A percentile compares a stretch with the other conserved stretches of the same genome.
These are phyloP conservation scores for Serilophus lunatus DNA, from an alignment of 2,113 vertebrate genomes.

Conservation along the genomic window DNA sequence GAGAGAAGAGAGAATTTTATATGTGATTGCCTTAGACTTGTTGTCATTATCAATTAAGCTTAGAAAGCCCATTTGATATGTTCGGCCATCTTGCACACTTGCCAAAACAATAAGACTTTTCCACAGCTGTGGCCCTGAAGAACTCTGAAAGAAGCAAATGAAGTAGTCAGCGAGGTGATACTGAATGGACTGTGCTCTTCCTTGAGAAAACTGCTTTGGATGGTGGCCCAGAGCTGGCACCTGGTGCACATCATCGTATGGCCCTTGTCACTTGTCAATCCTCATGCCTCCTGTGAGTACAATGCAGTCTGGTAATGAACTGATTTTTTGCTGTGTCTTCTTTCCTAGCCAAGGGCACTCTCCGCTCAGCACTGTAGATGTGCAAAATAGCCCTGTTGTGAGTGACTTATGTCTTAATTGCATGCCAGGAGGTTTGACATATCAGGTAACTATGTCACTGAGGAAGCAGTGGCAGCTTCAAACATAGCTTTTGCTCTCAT, in stretches of 20 bases:
- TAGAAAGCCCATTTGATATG: conserved; percentile 53
- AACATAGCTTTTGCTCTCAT: not conserved
- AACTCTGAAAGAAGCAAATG: not conserved
- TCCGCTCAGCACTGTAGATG: not conserved
- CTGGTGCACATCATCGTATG: not conserved
- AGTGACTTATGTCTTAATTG: not conserved
- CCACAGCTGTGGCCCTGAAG: not conserved
- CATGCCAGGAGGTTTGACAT: not conserved
- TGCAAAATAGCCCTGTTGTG: not conserved
- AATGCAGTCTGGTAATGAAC: not conserved
- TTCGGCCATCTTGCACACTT: not conserved
- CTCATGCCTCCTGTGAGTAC: not conserved
- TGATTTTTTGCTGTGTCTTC: not conserved
- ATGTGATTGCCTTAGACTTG: conserved; percentile 67
- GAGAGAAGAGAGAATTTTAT: conserved; percentile 58
- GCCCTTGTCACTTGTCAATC: conserved; percentile 3
- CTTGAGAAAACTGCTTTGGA: conserved; percentile 19
- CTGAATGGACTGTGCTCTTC: not conserved
- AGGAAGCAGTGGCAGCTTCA: not conserved
- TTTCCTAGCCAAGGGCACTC: not conserved
- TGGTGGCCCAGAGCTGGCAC: not conserved
- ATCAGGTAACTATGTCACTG: not conserved
- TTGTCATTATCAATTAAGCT: conserved; percentile 74
- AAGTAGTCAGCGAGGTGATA: not conserved
- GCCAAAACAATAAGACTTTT: conserved; percentile 60